These are phyloP conservation scores for Eurystomus glaucurus DNA, from an alignment of 2,797 vertebrate species.

Conservation along the genomic window DNA sequence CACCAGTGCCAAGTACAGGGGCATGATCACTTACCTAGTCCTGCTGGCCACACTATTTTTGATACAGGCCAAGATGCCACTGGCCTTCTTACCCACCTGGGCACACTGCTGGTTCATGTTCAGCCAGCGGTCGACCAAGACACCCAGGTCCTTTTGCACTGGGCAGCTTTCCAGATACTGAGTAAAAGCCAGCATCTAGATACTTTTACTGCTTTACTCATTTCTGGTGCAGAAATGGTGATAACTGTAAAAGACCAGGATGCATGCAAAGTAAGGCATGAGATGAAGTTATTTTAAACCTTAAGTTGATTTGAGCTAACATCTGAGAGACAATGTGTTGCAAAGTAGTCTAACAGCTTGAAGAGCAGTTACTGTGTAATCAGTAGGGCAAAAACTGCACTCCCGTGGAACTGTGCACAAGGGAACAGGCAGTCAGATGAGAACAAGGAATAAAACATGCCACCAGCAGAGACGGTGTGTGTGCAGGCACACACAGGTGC, in stretches of 20 bases:
- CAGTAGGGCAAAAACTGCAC: not conserved
- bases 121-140: no score
- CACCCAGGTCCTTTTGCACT: no score
- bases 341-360: not conserved
- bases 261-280: not conserved
- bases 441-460: not conserved
- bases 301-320: not conserved
- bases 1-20: no score
- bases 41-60: no score
- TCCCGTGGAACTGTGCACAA: not conserved
- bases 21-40: no score
- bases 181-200: not conserved
- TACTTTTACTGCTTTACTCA: not conserved
- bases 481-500: fast-evolving
- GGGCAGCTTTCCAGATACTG: not conserved
- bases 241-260: not conserved
- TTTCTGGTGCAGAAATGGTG: not conserved
- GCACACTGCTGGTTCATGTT: no score
- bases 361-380: not conserved
- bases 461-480: not conserved
- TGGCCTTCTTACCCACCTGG: no score
- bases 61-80: no score
- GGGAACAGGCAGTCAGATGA: not conserved
- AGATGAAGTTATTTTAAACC: not conserved
- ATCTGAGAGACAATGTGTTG: not conserved